Evolutionary conservation across 2,888 invertebrate genomes (phyloP).

Genomic region (Eugnorisma glareosa): DNA sequence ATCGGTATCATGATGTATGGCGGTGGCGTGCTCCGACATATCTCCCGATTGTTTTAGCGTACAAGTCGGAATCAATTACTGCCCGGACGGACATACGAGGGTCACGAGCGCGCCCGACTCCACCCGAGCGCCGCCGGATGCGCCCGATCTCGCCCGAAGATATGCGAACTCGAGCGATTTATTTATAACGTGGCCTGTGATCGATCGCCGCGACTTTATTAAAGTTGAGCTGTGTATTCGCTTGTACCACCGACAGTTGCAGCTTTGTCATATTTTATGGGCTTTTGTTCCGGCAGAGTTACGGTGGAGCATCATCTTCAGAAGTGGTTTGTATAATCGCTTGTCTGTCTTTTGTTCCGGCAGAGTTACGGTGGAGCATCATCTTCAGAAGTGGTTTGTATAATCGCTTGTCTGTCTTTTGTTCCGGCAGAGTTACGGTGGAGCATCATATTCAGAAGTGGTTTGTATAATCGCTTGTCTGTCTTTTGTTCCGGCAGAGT

Average conservation of each 20-base stretch:
- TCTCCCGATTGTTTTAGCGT: slow-evolving; percentile 69
- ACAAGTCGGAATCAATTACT: slow-evolving; percentile 70
- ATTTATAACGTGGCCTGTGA: slow-evolving; percentile 59
- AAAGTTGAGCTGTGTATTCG: slow-evolving; percentile 59
- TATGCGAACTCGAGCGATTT: slow-evolving; percentile 56
- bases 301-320: slow-evolving; percentile 17
- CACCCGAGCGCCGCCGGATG: slow-evolving; percentile 50
- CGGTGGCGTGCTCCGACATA: slow-evolving; percentile 62
- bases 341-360: slow-evolving; percentile 42
- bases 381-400: slow-evolving; percentile 20
- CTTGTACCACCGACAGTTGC: slow-evolving; percentile 36
- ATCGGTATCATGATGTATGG: slow-evolving; percentile 67
- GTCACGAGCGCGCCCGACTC: slow-evolving; percentile 58
- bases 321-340: slow-evolving; percentile 21
- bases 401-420: slow-evolving; percentile 40
- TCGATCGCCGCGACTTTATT: slow-evolving; percentile 49
- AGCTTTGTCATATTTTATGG: slow-evolving; percentile 47
- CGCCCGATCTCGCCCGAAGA: slow-evolving; percentile 58
- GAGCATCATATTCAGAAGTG: slow-evolving; percentile 19
- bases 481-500: slow-evolving; percentile 41
- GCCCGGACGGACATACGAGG: slow-evolving; percentile 58
- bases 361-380: slow-evolving; percentile 19
- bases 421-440: slow-evolving; percentile 24
- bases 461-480: slow-evolving; percentile 16
- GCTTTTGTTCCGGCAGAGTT: slow-evolving; percentile 38